phyloP scores from a whole-genome alignment of 2,797 vertebrate genomes.

The Apogon hyalosoma region DNA sequence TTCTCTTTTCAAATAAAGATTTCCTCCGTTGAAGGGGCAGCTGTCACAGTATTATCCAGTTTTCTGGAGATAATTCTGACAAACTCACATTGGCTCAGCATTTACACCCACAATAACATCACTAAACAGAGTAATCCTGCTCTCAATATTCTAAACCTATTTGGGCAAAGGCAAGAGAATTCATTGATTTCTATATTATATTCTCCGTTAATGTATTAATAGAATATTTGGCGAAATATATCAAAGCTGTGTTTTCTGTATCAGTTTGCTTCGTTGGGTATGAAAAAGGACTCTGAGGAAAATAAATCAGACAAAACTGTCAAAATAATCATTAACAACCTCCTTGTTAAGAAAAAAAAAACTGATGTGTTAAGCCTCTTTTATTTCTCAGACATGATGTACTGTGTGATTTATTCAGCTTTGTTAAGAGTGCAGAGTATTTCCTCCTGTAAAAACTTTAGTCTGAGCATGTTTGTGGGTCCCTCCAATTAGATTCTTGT shows the following conservation, averaged over 20 bases:
- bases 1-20: conserved; percentile 21
- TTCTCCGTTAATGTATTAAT: background rate
- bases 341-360: background rate
- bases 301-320: conserved; percentile 15
- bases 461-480: conserved; percentile 54
- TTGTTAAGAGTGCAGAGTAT: conserved; percentile 37
- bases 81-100: background rate
- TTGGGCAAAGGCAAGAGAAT: conserved; percentile 3
- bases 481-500: conserved; percentile 66
- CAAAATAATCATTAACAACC: conserved; percentile 3
- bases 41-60: conserved; percentile 8
- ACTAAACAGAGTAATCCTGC: background rate
- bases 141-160: background rate
- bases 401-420: conserved; percentile 32
- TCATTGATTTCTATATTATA: conserved; percentile 1
- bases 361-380: background rate
- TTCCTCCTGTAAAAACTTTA: conserved; percentile 44
- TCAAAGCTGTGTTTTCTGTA: background rate
- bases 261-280: background rate
- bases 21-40: conserved; percentile 15
- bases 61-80: conserved; percentile 4
- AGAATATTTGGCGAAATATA: no score
- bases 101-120: background rate
- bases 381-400: conserved; percentile 6
- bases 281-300: background rate